Evolutionary conservation across 2,113 vertebrate genomes (phyloP).

Genomic region (Stictonetta naevosa): DNA sequence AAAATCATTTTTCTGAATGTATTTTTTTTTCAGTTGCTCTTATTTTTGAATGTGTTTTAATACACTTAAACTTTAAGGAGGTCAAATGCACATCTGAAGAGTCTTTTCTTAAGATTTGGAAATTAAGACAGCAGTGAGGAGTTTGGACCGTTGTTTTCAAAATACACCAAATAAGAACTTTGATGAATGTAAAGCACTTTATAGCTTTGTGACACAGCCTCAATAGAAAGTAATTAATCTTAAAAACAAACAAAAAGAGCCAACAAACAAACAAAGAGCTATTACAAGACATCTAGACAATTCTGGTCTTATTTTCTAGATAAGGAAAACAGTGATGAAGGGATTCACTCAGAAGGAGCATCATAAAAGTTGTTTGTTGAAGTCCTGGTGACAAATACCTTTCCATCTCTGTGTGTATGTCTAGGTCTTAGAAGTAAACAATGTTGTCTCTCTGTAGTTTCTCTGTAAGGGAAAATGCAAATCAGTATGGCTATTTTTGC

Average conservation of each 20-base stretch:
- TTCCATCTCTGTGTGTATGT: neutral
- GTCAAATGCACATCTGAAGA: too few relatives aligned
- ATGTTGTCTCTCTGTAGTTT: neutral
- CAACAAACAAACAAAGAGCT: too few relatives aligned
- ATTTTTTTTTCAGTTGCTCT: neutral
- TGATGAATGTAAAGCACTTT: neutral
- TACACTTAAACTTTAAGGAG: neutral
- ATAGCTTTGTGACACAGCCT: neutral
- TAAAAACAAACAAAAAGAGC: neutral
- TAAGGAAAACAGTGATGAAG: neutral
- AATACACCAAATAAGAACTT: neutral
- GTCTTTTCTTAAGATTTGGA: neutral
- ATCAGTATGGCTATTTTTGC: constrained; percentile 19
- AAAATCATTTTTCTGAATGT: neutral
- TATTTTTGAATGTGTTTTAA: neutral
- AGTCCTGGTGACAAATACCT: neutral
- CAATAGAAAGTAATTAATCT: neutral
- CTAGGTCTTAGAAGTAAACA: neutral
- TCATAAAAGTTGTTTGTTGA: neutral
- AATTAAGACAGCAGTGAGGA: neutral
- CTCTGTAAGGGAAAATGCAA: constrained; percentile 17
- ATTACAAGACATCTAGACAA: neutral
- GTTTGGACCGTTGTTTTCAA: neutral
- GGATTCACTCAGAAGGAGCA: neutral
- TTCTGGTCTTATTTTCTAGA: neutral